A percentile compares a stretch with the other conserved stretches of the same genome.
Conservation (phyloP, 2,113 vertebrate genomes). For the Capreolus pygargus region DNA sequence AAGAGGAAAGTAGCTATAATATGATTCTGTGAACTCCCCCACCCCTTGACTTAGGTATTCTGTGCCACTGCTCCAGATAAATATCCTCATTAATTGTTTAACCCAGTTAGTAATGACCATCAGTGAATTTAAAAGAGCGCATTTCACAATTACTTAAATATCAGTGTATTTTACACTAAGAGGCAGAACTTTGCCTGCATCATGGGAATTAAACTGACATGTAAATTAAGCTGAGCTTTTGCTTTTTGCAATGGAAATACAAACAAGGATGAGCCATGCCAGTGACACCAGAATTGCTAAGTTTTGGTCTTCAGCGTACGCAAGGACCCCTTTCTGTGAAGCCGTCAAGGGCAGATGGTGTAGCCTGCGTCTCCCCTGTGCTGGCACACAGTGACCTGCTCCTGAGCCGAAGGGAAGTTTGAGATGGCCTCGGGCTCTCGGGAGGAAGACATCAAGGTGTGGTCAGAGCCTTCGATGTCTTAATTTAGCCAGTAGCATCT, state of each 20-base stretch:
- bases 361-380: fast-evolving
- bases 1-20: neutral
- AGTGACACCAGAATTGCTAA: fast-evolving
- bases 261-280: neutral
- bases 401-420: fast-evolving
- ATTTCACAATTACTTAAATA: neutral
- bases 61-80: neutral
- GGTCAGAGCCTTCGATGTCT: fast-evolving
- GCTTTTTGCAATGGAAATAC: neutral
- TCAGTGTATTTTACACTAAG: too few species aligned
- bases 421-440: neutral
- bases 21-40: neutral
- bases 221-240: neutral
- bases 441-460: neutral
- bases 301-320: fast-evolving
- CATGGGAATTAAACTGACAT: neutral
- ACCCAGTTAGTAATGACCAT: fast-evolving
- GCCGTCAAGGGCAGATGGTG: neutral
- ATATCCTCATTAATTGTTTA: neutral
- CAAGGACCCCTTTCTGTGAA: fast-evolving
- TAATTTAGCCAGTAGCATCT: fast-evolving
- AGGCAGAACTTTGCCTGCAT: neutral
- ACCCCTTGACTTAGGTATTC: fast-evolving
- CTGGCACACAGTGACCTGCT: fast-evolving
- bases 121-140: neutral